Evolutionary conservation across 92 coral and sea anemone genomes (phyloP).

Genomic region (Phenganax marumi): DNA sequence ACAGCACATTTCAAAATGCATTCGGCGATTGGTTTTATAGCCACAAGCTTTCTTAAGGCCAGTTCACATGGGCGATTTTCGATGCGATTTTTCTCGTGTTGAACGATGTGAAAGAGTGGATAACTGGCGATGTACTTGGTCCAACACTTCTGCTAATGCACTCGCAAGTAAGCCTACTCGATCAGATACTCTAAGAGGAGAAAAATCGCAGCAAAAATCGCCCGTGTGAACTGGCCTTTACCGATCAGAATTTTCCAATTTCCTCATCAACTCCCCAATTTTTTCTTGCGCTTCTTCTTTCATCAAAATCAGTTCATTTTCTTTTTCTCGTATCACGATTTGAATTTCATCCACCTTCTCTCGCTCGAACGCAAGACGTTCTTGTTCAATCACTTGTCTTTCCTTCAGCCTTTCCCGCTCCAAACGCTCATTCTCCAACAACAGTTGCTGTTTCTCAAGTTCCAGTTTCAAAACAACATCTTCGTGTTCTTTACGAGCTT

Average conservation of each 20-base stretch:
- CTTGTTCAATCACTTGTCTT: conserved; percentile 72
- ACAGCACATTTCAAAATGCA: too few species aligned
- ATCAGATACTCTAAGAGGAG: too few species aligned
- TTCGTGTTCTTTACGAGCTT: conserved; percentile 59
- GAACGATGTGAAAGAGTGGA: too few species aligned
- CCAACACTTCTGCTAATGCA: too few species aligned
- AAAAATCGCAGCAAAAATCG: too few species aligned
- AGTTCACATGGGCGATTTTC: too few species aligned
- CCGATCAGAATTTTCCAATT: conserved; percentile 94
- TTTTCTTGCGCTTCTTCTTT: conserved; percentile 92
- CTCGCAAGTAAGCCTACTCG: too few species aligned
- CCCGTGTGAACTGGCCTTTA: too few species aligned
- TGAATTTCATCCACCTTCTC: conserved; percentile 93
- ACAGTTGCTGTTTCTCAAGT: conserved; percentile 68
- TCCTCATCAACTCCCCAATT: conserved; percentile 81
- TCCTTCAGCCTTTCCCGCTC: conserved; percentile 78
- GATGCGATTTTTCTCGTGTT: too few species aligned
- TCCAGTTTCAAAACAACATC: conserved; percentile 66
- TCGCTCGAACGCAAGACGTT: conserved; percentile 75
- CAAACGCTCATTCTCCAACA: conserved; percentile 75
- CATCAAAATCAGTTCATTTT: conserved; percentile 74
- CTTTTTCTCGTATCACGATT: conserved; percentile 77
- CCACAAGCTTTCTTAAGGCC: too few species aligned
- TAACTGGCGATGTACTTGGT: too few species aligned
- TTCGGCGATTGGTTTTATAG: too few species aligned